A percentile compares a stretch with the other conserved stretches of the same genome.
These are phyloP conservation scores for Druon quercuslanigerum DNA, from an alignment of 1,140 invertebrate species.

Conservation along the genomic window DNA sequence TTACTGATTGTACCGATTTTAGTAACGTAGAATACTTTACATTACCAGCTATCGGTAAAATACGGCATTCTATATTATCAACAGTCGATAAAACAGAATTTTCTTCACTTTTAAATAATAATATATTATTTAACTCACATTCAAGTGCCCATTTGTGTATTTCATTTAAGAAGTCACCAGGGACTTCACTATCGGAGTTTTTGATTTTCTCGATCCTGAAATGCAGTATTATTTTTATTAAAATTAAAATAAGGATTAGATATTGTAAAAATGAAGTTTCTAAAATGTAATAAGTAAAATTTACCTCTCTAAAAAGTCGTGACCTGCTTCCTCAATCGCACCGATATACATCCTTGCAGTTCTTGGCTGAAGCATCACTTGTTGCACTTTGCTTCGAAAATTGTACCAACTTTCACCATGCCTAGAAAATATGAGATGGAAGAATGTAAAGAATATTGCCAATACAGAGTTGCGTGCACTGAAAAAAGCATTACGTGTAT, in stretches of 20 bases:
- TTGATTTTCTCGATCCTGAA: constrained; percentile 83
- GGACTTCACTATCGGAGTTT: constrained; percentile 81
- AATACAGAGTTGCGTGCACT: too few species aligned
- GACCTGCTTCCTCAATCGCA: constrained; percentile 86
- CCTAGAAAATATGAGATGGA: constrained; percentile 64
- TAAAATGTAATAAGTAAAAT: background rate
- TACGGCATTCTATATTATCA: too few species aligned
- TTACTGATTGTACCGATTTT: too few species aligned
- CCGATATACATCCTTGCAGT: constrained; percentile 86
- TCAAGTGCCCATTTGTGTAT: constrained; percentile 93
- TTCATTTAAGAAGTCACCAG: constrained; percentile 86
- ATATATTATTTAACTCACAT: constrained; percentile 79
- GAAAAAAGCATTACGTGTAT: too few species aligned
- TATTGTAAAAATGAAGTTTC: background rate
- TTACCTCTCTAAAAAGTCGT: constrained; percentile 83
- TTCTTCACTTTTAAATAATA: too few species aligned
- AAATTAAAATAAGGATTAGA: background rate
- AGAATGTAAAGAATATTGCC: background rate
- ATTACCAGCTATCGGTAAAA: too few species aligned
- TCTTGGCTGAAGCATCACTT: constrained; percentile 86
- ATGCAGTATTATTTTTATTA: constrained; percentile 39
- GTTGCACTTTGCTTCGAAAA: constrained; percentile 87
- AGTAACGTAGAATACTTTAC: too few species aligned
- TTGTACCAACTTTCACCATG: constrained; percentile 88
- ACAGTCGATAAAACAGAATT: too few species aligned